Conservation (phyloP, 2,113 vertebrate species). For the Pongo abelii region DNA sequence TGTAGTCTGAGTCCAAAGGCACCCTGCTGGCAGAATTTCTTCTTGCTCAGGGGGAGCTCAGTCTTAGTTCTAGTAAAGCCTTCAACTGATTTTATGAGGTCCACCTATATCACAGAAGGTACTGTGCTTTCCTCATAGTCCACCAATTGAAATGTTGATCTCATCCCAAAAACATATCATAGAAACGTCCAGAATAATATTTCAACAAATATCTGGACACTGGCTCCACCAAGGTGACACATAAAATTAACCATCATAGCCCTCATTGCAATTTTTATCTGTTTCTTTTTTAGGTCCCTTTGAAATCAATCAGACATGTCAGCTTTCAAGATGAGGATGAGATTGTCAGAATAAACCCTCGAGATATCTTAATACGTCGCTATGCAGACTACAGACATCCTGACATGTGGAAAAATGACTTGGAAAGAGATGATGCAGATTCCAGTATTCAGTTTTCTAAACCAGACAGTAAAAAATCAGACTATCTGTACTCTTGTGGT, state of each 20-base stretch:
- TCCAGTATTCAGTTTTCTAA: constrained; percentile 92
- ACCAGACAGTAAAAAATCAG: constrained; percentile 94
- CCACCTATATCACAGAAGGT: not conserved
- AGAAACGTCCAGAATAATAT: not conserved
- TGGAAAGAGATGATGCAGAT: constrained; percentile 92
- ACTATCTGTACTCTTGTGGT: constrained; percentile 91
- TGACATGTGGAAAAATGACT: constrained; percentile 95
- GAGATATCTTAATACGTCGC: constrained; percentile 96
- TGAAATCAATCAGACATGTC: constrained; percentile 93
- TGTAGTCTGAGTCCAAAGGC: not conserved
- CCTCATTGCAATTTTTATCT: constrained; percentile 25
- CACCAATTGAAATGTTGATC: not conserved
- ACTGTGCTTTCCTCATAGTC: not conserved
- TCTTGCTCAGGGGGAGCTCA: not conserved
- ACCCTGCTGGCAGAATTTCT: not conserved
- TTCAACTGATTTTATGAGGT: not conserved
- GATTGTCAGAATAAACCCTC: constrained; percentile 98
- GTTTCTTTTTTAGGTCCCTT: constrained; percentile 85
- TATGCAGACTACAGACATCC: constrained; percentile 99
- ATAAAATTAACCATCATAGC: not conserved
- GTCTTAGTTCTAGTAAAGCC: not conserved
- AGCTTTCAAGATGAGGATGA: constrained; percentile 99
- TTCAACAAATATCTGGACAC: not conserved
- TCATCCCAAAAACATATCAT: not conserved
- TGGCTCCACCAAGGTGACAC: not conserved